Percentiles rank a stretch among this genome's conserved stretches.
Conservation (phyloP, 2,797 vertebrate genomes). For the Tokudaia tokunoshimensis region DNA sequence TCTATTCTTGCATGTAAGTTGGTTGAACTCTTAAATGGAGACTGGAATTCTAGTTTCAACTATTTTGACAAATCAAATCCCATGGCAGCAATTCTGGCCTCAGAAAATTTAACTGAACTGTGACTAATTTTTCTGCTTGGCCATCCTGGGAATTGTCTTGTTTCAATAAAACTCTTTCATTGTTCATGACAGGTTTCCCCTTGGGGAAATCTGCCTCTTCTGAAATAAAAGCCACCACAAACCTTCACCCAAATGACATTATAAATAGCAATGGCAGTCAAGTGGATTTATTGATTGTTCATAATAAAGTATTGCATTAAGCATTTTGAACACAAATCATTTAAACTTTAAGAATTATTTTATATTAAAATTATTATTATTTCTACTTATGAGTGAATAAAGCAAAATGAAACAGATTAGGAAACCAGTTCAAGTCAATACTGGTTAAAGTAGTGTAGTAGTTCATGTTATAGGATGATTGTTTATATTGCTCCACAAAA, state of each 20-base stretch:
- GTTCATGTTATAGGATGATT: background rate
- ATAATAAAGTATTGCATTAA: background rate
- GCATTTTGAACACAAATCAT: background rate
- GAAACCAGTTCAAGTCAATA: background rate
- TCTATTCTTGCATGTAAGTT: background rate
- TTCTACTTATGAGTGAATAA: background rate
- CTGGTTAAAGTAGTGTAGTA: background rate
- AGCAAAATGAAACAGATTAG: background rate
- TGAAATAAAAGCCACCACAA: background rate
- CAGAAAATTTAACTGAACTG: slow-evolving; percentile 48
- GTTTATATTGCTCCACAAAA: background rate
- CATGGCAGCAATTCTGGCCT: slow-evolving; percentile 11
- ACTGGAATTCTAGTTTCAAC: slow-evolving; percentile 28
- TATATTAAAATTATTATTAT: background rate
- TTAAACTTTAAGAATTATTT: background rate
- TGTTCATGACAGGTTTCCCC: background rate
- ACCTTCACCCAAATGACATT: background rate
- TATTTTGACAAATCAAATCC: slow-evolving; percentile 48
- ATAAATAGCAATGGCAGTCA: background rate
- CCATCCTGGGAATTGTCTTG: background rate
- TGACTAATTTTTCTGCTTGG: background rate
- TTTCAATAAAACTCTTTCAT: slow-evolving; percentile 11
- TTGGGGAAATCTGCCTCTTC: background rate
- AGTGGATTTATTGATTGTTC: background rate
- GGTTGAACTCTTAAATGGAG: background rate